phyloP scores from a whole-genome alignment of 2,797 vertebrate genomes.

The Delichon dasypus region DNA sequence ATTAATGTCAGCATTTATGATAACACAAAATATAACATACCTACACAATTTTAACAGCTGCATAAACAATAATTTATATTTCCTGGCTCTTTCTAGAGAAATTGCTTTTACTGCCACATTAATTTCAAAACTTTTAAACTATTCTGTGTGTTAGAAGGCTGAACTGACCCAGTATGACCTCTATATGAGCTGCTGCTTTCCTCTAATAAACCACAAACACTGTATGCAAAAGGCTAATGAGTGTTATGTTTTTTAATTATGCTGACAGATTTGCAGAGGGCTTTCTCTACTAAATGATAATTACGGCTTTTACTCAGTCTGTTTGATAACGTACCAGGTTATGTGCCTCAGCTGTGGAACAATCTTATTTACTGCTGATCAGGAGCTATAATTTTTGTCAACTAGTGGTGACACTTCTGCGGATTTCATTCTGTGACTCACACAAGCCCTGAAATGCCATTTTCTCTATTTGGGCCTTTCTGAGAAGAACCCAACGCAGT shows the following conservation, averaged over 20 bases:
- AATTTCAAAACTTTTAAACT: constrained; percentile 2
- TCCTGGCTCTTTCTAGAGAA: neutral
- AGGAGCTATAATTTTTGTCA: constrained; percentile 22
- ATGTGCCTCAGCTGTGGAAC: constrained; percentile 22
- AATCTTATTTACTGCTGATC: constrained; percentile 45
- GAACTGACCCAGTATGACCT: neutral
- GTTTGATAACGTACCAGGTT: constrained; percentile 45
- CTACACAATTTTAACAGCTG: neutral
- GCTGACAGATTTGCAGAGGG: constrained; percentile 18
- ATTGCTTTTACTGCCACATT: neutral
- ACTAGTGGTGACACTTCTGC: neutral
- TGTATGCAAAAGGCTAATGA: constrained; percentile 35
- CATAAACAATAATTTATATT: neutral
- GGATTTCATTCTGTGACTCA: constrained; percentile 34
- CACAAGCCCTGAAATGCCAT: neutral
- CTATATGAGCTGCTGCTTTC: neutral
- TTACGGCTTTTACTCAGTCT: neutral
- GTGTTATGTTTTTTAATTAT: constrained; percentile 24
- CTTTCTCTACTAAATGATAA: constrained; percentile 32
- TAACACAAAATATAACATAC: neutral
- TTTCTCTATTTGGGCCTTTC: constrained; percentile 11
- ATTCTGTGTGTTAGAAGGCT: neutral
- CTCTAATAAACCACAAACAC: neutral
- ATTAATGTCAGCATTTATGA: neutral
- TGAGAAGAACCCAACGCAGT: neutral